These are phyloP conservation scores for Tenthredo distinguenda DNA, from an alignment of 2,888 invertebrate species.

Conservation along the genomic window DNA sequence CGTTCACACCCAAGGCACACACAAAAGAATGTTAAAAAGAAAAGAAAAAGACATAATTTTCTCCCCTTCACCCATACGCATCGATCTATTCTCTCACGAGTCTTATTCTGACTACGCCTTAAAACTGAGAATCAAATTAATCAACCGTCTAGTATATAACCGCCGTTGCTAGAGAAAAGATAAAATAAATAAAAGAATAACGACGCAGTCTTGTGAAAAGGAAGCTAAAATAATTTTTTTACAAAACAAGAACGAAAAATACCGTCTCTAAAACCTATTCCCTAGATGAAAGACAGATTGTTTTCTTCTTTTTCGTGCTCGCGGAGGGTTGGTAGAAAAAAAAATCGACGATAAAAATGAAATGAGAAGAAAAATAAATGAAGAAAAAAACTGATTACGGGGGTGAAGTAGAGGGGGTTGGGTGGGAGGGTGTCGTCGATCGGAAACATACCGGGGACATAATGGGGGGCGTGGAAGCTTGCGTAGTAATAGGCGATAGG, in stretches of 20 bases:
- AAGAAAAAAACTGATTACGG: not conserved
- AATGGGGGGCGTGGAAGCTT: constrained; percentile 75
- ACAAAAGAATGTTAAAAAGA: not conserved
- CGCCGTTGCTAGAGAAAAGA: not conserved
- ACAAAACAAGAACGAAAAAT: not conserved
- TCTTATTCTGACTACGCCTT: constrained; percentile 25
- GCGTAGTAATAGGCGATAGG: constrained; percentile 74
- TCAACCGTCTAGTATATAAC: constrained; percentile 10
- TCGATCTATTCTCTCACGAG: constrained; percentile 13
- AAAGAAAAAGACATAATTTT: not conserved
- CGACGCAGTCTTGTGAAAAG: not conserved
- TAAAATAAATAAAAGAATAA: not conserved
- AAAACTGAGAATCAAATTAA: constrained; percentile 8
- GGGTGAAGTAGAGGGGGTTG: not conserved
- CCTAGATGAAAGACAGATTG: not conserved
- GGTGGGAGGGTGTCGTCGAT: constrained; percentile 17
- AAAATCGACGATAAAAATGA: not conserved
- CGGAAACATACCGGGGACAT: constrained; percentile 76
- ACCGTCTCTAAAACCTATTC: not conserved
- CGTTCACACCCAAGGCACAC: constrained; percentile 1
- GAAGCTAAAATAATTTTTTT: not conserved
- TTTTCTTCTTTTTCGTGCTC: not conserved
- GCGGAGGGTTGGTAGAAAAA: not conserved
- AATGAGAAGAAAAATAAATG: not conserved
- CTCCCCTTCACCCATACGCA: not conserved